Evolutionary conservation across 2,888 invertebrate species (phyloP).

Genomic region (Hypena proboscidalis): DNA sequence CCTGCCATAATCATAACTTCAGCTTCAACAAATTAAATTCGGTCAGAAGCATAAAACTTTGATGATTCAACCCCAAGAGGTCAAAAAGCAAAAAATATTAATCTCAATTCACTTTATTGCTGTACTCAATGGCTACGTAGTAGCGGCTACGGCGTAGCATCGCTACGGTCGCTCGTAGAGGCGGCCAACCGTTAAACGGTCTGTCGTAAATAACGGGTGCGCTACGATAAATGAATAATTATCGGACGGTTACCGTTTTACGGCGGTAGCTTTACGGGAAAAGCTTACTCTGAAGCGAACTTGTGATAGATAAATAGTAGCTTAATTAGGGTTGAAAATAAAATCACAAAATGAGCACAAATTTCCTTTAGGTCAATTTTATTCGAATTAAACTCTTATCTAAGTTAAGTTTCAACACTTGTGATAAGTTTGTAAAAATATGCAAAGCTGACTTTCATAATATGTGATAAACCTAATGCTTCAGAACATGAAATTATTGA

Average conservation of each 20-base stretch:
- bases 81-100: constrained; percentile 31
- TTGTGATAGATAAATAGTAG: constrained; percentile 26
- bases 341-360: background rate
- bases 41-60: constrained; percentile 18
- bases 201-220: constrained; percentile 56
- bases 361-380: no score
- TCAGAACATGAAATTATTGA: no score
- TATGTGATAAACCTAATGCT: no score
- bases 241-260: constrained; percentile 67
- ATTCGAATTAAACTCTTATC: no score
- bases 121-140: constrained; percentile 41
- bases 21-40: constrained; percentile 9
- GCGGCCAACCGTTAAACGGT: constrained; percentile 57
- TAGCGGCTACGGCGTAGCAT: constrained; percentile 36
- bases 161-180: constrained; percentile 51
- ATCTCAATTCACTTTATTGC: constrained; percentile 33
- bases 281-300: constrained; percentile 31
- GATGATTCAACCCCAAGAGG: constrained; percentile 21
- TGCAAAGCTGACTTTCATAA: no score
- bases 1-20: constrained; percentile 10
- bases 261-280: constrained; percentile 34
- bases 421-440: no score
- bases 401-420: no score
- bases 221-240: constrained; percentile 74
- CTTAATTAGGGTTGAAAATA: constrained; percentile 16